These are phyloP conservation scores for Microtus pennsylvanicus DNA, from an alignment of 2,113 vertebrate genomes.

Conservation along the genomic window DNA sequence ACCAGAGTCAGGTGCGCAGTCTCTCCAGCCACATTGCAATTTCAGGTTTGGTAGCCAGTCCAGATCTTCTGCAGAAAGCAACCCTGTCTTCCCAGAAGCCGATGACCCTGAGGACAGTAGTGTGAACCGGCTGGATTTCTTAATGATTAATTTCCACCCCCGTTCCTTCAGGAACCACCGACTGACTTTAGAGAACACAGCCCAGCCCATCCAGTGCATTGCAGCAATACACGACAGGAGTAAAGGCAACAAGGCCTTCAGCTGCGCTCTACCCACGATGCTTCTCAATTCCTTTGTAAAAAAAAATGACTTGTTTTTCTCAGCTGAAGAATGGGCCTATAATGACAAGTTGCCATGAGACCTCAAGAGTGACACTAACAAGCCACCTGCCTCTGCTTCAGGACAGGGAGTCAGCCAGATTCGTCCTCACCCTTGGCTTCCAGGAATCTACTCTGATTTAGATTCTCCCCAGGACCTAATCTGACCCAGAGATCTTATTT, in stretches of 20 bases:
- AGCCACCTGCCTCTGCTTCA: not conserved
- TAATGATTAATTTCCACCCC: not conserved
- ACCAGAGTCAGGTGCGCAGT: not conserved
- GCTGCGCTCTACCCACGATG: no score
- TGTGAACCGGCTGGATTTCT: not conserved
- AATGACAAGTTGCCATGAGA: not conserved
- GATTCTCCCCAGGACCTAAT: not conserved
- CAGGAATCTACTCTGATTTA: not conserved
- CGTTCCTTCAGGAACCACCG: not conserved
- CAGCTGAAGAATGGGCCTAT: no score
- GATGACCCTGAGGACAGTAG: not conserved
- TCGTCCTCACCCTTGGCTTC: not conserved
- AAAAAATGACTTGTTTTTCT: not conserved
- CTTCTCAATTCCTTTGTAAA: not conserved
- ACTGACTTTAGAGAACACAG: not conserved
- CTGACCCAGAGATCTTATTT: not conserved
- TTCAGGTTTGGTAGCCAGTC: not conserved
- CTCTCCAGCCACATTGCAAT: not conserved
- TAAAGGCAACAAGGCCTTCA: not conserved
- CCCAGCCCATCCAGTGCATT: rapidly evolving
- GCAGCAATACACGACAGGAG: not conserved
- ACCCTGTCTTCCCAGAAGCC: not conserved
- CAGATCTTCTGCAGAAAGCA: not conserved
- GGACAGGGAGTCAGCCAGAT: not conserved
- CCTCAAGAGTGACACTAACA: rapidly evolving